Conservation (phyloP, 2,797 vertebrate species). For the Characodon lateralis region DNA sequence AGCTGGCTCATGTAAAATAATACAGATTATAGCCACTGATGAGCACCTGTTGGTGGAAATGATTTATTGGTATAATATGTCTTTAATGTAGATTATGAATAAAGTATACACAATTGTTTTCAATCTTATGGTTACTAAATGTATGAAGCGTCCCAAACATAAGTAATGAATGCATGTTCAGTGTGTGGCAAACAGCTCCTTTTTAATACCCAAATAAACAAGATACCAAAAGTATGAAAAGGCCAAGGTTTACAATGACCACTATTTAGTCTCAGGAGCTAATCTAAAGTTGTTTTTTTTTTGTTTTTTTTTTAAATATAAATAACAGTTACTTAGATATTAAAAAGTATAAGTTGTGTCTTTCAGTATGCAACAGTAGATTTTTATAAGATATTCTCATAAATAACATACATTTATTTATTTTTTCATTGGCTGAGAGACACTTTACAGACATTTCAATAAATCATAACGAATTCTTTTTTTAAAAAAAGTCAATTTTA, state of each 20-base stretch:
- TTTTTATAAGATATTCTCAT: not conserved
- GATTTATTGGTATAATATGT: not conserved
- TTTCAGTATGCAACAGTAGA: not conserved
- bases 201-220: not conserved
- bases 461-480: not conserved
- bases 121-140: not conserved
- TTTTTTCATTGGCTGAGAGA: not conserved
- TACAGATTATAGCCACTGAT: not conserved
- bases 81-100: not conserved
- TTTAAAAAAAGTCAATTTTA: not conserved
- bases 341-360: not conserved
- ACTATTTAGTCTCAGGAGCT: not conserved
- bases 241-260: not conserved
- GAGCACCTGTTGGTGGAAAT: not conserved
- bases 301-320: not conserved
- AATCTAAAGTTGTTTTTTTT: not conserved
- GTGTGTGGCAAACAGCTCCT: too few species aligned
- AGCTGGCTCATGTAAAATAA: not conserved
- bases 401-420: not conserved
- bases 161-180: not conserved
- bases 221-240: not conserved
- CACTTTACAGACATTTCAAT: not conserved
- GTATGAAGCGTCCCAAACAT: not conserved
- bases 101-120: not conserved
- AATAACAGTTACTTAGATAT: too few species aligned